Evolutionary conservation across 2,113 vertebrate species (phyloP), one percentile per base, ranked within the genome.

Genomic region (Notothenia rossii): DNA sequence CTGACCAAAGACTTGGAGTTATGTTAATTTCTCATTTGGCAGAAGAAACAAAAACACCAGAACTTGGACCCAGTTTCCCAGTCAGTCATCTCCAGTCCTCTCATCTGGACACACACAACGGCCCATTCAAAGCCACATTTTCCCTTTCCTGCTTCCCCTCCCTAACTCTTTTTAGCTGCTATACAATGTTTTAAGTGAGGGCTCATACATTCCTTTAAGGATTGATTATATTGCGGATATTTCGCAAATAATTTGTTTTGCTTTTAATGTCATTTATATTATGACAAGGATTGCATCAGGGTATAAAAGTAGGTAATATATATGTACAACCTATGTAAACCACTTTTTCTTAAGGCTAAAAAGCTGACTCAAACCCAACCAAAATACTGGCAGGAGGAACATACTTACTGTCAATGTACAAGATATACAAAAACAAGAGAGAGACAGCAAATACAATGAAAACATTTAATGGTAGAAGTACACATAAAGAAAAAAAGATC

Each of bases 11-110:
- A 81, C 80, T 67, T 65, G 58, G 43, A 56, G 65, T 79, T 87
- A 59, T 54, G 89, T 83, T 82, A 80, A 65, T 86, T 84, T 78
- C 75, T 77, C 33, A 72, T 84, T 83, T 79, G 69, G 81, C 83
- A 79, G 74, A 84, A 75, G 76, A 75, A 87, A 87, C 20, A 67
- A 89, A 90, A 86, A 82, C 77, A 72, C 60, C 75, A 82, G 53
- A 82, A 79, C 77, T 79, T 69, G 72, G 65, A 75, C 79, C 79
- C 71, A 68, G 88, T 85, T 90, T 88, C 79, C 61, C 72, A 84
- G 72, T 79, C 82, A 70, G 82, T 77, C 87, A 85, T 72, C 69
- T 56, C 60, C 65, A 72, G 56, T 67, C 20, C 73, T 55, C 68
- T 83, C 72, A 60, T 61, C 33, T 56, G 56, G 76, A 56, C 56